These are phyloP conservation scores for Pyrrhosoma nymphula DNA, from an alignment of 2,888 invertebrate species.

Conservation along the genomic window DNA sequence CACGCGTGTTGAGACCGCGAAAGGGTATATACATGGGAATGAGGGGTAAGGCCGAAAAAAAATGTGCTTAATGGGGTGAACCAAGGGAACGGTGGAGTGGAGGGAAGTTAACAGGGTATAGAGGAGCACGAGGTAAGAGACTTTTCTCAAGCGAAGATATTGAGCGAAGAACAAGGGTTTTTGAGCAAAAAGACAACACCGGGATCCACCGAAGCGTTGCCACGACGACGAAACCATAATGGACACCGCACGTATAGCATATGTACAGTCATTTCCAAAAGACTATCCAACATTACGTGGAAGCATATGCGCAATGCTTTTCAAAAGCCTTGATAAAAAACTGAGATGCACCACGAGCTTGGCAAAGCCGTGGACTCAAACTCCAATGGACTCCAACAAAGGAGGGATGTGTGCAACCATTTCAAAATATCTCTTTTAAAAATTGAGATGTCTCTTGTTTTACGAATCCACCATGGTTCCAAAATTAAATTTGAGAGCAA, in stretches of 20 bases:
- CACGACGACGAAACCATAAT: not conserved
- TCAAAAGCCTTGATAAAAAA: no score
- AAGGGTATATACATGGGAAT: not conserved
- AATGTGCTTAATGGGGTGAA: not conserved
- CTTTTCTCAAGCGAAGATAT: not conserved
- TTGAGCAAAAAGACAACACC: not conserved
- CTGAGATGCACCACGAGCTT: no score
- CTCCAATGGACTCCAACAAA: no score
- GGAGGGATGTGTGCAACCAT: no score
- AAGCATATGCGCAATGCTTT: no score
- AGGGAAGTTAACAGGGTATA: not conserved
- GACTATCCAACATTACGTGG: no score
- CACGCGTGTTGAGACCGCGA: not conserved
- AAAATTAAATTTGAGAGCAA: no score
- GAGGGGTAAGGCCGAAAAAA: not conserved
- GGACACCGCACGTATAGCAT: not conserved
- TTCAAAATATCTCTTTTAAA: no score
- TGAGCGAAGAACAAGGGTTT: not conserved
- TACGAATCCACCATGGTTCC: no score
- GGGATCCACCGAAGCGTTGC: not conserved
- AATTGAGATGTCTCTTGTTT: no score
- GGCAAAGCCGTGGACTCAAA: no score
- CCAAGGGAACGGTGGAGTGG: not conserved
- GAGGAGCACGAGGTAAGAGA: not conserved
- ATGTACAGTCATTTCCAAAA: no score